A percentile compares a stretch with the other conserved stretches of the same genome.
Conservation (phyloP, 2,888 invertebrate species). For the Ditula angustiorana region DNA sequence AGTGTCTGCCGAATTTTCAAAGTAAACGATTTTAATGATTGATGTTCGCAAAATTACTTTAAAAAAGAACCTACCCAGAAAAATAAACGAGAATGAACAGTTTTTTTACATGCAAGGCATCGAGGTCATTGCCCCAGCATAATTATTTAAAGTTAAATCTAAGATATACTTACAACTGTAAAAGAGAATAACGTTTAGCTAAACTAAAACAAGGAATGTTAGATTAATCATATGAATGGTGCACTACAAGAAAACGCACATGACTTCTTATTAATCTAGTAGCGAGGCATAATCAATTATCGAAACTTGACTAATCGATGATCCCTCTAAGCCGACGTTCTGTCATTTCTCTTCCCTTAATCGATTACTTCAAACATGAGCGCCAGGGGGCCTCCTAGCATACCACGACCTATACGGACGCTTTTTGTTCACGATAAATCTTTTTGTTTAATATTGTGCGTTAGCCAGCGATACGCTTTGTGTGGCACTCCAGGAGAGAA, state of each 20-base stretch:
- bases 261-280: slow-evolving; percentile 80
- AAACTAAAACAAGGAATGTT: slow-evolving; percentile 5
- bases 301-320: slow-evolving; percentile 80
- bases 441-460: slow-evolving; percentile 52
- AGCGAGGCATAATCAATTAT: slow-evolving; percentile 80
- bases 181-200: not conserved
- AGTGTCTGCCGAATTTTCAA: slow-evolving; percentile 72
- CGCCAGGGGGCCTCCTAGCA: slow-evolving; percentile 78
- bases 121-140: slow-evolving; percentile 17
- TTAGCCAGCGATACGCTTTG: slow-evolving; percentile 13
- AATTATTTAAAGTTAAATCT: slow-evolving; percentile 2
- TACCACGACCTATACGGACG: slow-evolving; percentile 62
- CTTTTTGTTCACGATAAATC: slow-evolving; percentile 73
- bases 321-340: slow-evolving; percentile 76
- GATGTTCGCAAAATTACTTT: slow-evolving; percentile 77
- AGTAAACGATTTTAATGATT: slow-evolving; percentile 78
- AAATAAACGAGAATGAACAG: slow-evolving; percentile 10
- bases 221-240: slow-evolving; percentile 30
- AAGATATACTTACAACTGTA: not conserved
- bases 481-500: slow-evolving; percentile 15
- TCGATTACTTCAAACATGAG: slow-evolving; percentile 82
- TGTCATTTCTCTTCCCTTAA: slow-evolving; percentile 84
- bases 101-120: slow-evolving; percentile 22
- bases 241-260: slow-evolving; percentile 60
- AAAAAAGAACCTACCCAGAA: slow-evolving; percentile 33